A percentile compares a stretch with the other conserved stretches of the same genome.
These are phyloP conservation scores for human (Homo sapiens) DNA, from an alignment of 2,113 vertebrate genomes.

Conservation along the genomic window GRCh38 chr20:42158001-42158500, in stretches of 20 bases:
- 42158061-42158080: neutral
- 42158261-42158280: neutral
- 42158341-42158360: conserved; percentile 24
- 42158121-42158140: neutral
- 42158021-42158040: neutral
- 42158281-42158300: neutral
- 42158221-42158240: conserved; percentile 8
- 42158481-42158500: neutral
- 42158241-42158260: neutral
- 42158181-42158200: neutral
- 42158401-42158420: neutral
- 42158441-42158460: conserved; percentile 37
- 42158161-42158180: neutral
- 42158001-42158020: neutral
- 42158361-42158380: neutral
- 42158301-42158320: neutral
- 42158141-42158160: neutral
- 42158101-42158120: neutral
- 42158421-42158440: conserved; percentile 14
- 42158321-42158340: neutral
- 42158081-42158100: neutral
- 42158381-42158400: conserved; percentile 19
- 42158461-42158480: neutral
- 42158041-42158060: neutral
- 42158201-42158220: neutral